Evolutionary conservation across 2,888 invertebrate species (phyloP).

Genomic region (Hypolimnas misippus): DNA sequence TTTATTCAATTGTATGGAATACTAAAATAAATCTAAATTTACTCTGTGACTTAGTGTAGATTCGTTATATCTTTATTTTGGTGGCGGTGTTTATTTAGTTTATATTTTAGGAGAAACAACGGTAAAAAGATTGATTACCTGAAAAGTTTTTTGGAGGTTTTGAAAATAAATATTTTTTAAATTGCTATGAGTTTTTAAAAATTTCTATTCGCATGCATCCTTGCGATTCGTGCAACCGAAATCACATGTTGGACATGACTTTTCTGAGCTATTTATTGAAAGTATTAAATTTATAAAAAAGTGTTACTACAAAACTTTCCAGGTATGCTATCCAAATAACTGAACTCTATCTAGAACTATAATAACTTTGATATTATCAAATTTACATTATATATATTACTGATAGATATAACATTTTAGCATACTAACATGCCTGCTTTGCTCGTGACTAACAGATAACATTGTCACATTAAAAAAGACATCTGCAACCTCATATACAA

Average conservation of each 20-base stretch:
- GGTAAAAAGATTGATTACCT: too few species aligned
- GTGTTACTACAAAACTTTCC: too few species aligned
- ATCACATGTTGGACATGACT: too few species aligned
- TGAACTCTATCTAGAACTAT: neutral
- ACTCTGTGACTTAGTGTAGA: neutral
- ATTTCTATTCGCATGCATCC: too few species aligned
- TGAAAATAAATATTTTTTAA: too few species aligned
- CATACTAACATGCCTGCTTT: slow-evolving; percentile 46
- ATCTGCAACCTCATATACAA: neutral
- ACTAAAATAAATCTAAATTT: neutral
- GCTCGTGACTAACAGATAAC: slow-evolving; percentile 36
- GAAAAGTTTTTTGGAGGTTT: too few species aligned
- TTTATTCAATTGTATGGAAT: neutral
- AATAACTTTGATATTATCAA: neutral
- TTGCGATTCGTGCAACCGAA: too few species aligned
- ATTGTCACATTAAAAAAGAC: neutral
- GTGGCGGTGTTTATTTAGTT: slow-evolving; percentile 14
- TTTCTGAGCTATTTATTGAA: too few species aligned
- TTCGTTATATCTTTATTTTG: neutral
- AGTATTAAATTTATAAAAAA: too few species aligned
- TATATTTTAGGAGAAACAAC: too few species aligned
- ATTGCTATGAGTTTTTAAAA: too few species aligned
- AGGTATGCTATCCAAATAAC: neutral
- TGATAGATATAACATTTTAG: neutral
- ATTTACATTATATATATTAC: too few species aligned